A percentile compares a stretch with the other conserved stretches of the same genome.
These are phyloP conservation scores for Mus musculus DNA, from an alignment of 2,113 vertebrate species.

Conservation along the genomic window GRCm39 chr14:117195501-117196000, in stretches of 20 bases:
- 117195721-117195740: too few relatives aligned
- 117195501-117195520: not conserved
- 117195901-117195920: not conserved
- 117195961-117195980: not conserved
- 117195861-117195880: not conserved
- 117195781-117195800: too few relatives aligned
- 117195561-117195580: not conserved
- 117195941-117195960: slow-evolving; percentile 3
- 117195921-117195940: not conserved
- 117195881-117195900: not conserved
- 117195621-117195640: not conserved
- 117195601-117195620: not conserved
- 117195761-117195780: too few relatives aligned
- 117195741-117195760: too few relatives aligned
- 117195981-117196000: not conserved
- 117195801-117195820: not conserved
- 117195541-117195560: not conserved
- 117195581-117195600: not conserved
- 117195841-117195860: not conserved
- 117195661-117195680: too few relatives aligned
- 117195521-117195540: not conserved
- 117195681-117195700: too few relatives aligned
- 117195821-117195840: not conserved
- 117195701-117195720: too few relatives aligned
- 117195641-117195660: too few relatives aligned